Percentiles rank a stretch among this genome's conserved stretches.
phyloP scores from a whole-genome alignment of 2,113 vertebrate genomes.

The Solenodon paradoxus region DNA sequence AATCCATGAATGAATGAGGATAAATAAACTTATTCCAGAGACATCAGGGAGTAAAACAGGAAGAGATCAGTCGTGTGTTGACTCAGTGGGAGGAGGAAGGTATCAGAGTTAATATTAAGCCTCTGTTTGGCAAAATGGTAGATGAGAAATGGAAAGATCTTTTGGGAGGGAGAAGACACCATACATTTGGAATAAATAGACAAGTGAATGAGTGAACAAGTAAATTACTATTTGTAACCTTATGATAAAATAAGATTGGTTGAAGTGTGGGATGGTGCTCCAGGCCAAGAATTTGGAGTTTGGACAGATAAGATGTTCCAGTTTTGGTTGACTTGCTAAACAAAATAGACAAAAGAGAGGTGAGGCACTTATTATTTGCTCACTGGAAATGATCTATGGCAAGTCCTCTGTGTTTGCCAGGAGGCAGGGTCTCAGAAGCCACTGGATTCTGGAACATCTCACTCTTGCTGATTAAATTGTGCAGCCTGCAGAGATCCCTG shows the following conservation, averaged over 20 bases:
- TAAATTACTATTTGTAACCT: neutral
- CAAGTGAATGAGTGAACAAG: neutral
- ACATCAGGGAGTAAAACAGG: accelerated
- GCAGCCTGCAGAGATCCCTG: neutral
- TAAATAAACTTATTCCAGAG: too few relatives aligned
- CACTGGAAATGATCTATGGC: neutral
- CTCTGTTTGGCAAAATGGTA: accelerated
- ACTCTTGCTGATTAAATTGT: neutral
- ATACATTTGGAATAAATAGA: neutral
- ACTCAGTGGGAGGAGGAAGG: accelerated
- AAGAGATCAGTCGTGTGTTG: accelerated
- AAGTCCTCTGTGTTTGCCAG: neutral
- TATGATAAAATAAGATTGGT: neutral
- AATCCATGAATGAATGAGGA: neutral
- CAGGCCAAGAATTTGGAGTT: too few relatives aligned
- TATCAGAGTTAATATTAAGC: too few relatives aligned
- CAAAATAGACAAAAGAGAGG: neutral
- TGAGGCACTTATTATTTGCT: neutral
- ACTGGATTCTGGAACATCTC: neutral
- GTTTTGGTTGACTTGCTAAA: neutral
- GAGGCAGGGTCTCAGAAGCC: neutral
- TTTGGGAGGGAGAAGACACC: accelerated
- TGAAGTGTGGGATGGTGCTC: neutral
- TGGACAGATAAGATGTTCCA: neutral
- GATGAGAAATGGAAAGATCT: neutral